These are phyloP conservation scores for Yasuhikotakia modesta DNA, from an alignment of 2,797 vertebrate genomes.

Conservation along the genomic window DNA sequence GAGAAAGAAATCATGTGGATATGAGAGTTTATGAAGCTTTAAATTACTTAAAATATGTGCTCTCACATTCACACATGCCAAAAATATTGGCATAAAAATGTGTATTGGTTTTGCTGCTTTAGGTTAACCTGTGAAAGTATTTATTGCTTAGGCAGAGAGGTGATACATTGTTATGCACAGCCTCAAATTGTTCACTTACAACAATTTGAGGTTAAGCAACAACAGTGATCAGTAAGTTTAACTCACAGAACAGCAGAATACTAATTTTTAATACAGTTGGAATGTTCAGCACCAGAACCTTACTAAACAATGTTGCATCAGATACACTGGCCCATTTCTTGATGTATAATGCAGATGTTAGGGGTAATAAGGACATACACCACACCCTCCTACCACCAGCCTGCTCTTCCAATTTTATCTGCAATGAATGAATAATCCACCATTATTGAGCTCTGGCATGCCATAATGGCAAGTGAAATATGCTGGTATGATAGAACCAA, in stretches of 20 bases:
- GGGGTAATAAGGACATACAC: conserved; percentile 96
- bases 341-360: conserved; percentile 94
- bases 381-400: conserved; percentile 96
- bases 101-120: too few relatives aligned
- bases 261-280: background rate
- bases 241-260: background rate
- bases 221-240: too few relatives aligned
- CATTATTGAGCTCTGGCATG: conserved; percentile 98
- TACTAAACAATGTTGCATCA: conserved; percentile 1
- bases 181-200: too few relatives aligned
- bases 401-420: conserved; percentile 99
- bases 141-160: too few relatives aligned
- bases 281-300: background rate
- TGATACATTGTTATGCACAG: too few relatives aligned
- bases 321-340: conserved; percentile 49
- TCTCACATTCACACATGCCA: too few relatives aligned
- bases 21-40: background rate
- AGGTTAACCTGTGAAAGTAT: too few relatives aligned
- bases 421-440: conserved; percentile 99
- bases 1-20: conserved; percentile 7
- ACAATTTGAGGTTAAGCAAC: too few relatives aligned
- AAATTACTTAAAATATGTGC: too few relatives aligned
- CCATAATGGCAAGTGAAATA: conserved; percentile 99
- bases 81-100: too few relatives aligned
- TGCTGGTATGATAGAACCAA: conserved; percentile 99